A percentile compares a stretch with the other conserved stretches of the same genome.
Conservation (phyloP, 2,113 vertebrate genomes). For the Rhinogobius similis region DNA sequence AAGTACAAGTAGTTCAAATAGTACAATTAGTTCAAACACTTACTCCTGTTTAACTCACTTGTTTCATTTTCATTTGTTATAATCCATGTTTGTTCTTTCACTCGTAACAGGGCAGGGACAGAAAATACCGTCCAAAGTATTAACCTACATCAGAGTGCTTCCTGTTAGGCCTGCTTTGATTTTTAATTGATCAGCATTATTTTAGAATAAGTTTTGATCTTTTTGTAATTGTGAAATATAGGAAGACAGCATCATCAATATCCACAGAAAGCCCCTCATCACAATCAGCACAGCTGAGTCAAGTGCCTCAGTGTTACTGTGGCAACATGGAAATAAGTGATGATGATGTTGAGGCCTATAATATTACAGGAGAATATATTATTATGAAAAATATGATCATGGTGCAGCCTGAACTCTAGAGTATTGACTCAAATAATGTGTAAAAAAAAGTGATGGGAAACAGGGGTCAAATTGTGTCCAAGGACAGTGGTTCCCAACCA, state of each 20-base stretch:
- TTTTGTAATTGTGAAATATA: too few relatives aligned
- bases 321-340: neutral
- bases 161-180: too few relatives aligned
- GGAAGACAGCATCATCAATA: neutral
- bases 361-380: neutral
- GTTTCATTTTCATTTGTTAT: too few relatives aligned
- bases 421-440: too few relatives aligned
- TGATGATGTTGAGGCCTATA: neutral
- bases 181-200: neutral
- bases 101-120: neutral
- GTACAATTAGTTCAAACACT: too few relatives aligned
- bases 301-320: neutral
- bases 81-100: too few relatives aligned
- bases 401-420: neutral
- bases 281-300: neutral
- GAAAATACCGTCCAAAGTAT: neutral
- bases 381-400: neutral
- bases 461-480: too few relatives aligned
- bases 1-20: too few relatives aligned
- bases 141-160: neutral
- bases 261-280: neutral
- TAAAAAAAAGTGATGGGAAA: too few relatives aligned
- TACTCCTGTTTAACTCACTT: too few relatives aligned
- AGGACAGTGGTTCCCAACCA: too few relatives aligned
- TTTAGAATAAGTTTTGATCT: neutral